phyloP scores from a whole-genome alignment of 1,140 invertebrate genomes.

The Gryllus bimaculatus region DNA sequence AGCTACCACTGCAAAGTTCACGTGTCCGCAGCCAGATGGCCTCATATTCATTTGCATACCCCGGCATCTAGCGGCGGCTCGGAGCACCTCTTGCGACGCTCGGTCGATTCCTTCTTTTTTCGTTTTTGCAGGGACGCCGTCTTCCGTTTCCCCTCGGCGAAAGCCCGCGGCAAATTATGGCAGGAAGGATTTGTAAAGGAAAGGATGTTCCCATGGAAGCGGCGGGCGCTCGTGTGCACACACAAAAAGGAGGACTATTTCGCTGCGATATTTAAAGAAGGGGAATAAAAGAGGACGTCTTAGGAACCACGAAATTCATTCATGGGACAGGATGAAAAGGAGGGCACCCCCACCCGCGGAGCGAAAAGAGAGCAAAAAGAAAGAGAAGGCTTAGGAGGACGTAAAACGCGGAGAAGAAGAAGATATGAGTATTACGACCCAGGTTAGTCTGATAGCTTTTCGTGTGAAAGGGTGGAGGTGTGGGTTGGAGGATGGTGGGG shows the following conservation, averaged over 20 bases:
- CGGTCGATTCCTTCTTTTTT: background rate
- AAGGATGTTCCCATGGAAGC: background rate
- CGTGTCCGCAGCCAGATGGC: background rate
- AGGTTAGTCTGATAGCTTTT: no score
- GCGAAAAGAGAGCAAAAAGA: background rate
- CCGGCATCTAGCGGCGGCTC: background rate
- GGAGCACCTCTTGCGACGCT: background rate
- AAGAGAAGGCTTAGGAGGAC: background rate
- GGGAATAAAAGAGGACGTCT: background rate
- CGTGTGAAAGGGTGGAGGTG: no score
- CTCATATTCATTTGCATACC: background rate
- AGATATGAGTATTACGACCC: no score
- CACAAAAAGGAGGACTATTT: background rate
- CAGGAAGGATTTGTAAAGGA: conserved; percentile 1
- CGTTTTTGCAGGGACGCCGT: background rate
- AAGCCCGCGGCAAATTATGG: background rate
- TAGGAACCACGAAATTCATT: background rate
- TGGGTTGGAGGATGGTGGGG: no score
- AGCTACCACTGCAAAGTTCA: background rate
- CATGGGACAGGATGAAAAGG: background rate
- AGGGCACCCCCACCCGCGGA: background rate
- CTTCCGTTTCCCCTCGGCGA: background rate
- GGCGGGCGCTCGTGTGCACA: background rate
- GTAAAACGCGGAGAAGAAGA: no score
- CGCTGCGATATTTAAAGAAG: background rate